phyloP scores from a whole-genome alignment of 2,113 vertebrate species.

The Callionymus lyra region DNA sequence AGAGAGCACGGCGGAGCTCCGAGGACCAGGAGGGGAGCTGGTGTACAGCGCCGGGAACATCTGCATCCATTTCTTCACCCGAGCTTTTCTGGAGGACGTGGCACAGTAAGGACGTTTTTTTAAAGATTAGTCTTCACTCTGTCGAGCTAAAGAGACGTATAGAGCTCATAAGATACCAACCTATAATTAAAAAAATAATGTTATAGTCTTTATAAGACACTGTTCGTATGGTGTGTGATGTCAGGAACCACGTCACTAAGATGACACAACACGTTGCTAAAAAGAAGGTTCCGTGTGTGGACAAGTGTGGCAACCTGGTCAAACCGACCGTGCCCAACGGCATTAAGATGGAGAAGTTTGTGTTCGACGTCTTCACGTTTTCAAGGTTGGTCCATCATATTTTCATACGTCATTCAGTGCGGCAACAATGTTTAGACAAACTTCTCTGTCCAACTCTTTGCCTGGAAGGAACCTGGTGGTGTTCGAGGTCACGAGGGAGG shows the following conservation, averaged over 20 bases:
- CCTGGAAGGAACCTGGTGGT: slow-evolving; percentile 80
- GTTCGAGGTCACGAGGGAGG: slow-evolving; percentile 87
- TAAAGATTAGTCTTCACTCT: too few relatives aligned
- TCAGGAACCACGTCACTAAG: slow-evolving; percentile 78
- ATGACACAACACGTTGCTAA: slow-evolving; percentile 91
- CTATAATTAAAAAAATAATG: too few relatives aligned
- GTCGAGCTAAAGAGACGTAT: too few relatives aligned
- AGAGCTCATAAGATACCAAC: too few relatives aligned
- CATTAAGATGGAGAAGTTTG: slow-evolving; percentile 98
- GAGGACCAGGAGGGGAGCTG: slow-evolving; percentile 77
- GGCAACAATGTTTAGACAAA: too few relatives aligned
- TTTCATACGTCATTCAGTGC: not conserved
- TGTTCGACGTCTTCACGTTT: slow-evolving; percentile 98
- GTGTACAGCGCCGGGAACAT: slow-evolving; percentile 88
- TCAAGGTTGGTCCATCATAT: slow-evolving; percentile 74
- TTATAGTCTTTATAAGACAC: too few relatives aligned
- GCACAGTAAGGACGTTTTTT: slow-evolving; percentile 74
- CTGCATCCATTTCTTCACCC: slow-evolving; percentile 90
- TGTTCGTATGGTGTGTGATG: too few relatives aligned
- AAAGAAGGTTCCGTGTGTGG: slow-evolving; percentile 89
- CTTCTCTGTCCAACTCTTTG: not conserved
- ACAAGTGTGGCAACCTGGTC: slow-evolving; percentile 71
- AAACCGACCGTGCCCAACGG: slow-evolving; percentile 91
- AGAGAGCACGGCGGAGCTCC: slow-evolving; percentile 78
- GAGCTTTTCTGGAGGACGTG: slow-evolving; percentile 80